Conservation (phyloP, 2,888 invertebrate genomes). For the Synergus japonicus region DNA sequence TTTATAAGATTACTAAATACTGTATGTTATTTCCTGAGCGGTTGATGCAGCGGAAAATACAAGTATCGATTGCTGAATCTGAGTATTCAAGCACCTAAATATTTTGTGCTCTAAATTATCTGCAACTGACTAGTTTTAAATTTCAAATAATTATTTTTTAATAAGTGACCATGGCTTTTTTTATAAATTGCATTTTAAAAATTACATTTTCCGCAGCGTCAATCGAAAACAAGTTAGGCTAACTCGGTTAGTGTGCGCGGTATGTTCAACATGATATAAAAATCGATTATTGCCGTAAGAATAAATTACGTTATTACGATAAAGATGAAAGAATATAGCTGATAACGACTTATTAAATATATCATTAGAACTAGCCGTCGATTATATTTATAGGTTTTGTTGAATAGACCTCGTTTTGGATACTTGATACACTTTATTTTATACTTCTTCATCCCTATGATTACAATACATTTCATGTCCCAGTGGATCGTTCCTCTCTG, state of each 20-base stretch:
- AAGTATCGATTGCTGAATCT: slow-evolving; percentile 10
- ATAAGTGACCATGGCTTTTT: not conserved
- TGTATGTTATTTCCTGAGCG: slow-evolving; percentile 67
- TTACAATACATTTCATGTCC: slow-evolving; percentile 52
- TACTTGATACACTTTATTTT: slow-evolving; percentile 48
- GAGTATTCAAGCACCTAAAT: not conserved
- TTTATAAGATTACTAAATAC: slow-evolving; percentile 73
- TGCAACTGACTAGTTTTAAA: not conserved
- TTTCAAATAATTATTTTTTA: not conserved
- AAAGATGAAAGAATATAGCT: slow-evolving; percentile 61
- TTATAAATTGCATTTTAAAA: not conserved
- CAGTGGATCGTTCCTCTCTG: not conserved
- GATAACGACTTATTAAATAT: slow-evolving; percentile 71
- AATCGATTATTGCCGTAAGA: slow-evolving; percentile 58
- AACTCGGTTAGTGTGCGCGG: slow-evolving; percentile 60
- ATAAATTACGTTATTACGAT: slow-evolving; percentile 55
- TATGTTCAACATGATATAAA: slow-evolving; percentile 59
- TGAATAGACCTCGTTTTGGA: slow-evolving; percentile 53
- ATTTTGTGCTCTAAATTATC: slow-evolving; percentile 17
- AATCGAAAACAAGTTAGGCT: slow-evolving; percentile 61
- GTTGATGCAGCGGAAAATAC: slow-evolving; percentile 65
- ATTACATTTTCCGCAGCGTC: slow-evolving; percentile 60
- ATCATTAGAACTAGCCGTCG: slow-evolving; percentile 73
- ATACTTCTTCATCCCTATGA: slow-evolving; percentile 42
- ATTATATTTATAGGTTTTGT: slow-evolving; percentile 65